phyloP scores from a whole-genome alignment of 92 coral and sea anemone genomes.

The Blastomussa wellsi region DNA sequence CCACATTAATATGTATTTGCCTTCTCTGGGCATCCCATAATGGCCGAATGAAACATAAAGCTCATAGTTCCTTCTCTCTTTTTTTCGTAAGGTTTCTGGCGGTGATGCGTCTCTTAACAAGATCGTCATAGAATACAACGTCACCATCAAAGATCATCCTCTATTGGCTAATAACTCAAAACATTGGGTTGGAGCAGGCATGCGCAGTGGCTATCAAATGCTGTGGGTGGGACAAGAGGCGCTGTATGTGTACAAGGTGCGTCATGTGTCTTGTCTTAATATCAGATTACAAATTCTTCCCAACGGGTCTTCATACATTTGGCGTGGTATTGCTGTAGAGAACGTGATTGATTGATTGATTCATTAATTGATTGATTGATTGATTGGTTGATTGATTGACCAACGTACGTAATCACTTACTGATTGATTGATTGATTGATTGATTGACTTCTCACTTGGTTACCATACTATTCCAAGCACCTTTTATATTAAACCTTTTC shows the following conservation, averaged over 20 bases:
- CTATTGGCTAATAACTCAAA: constrained; percentile 73
- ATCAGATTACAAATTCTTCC: not conserved
- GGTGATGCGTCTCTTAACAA: constrained; percentile 43
- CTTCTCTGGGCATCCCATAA: too few relatives aligned
- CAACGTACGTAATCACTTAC: too few relatives aligned
- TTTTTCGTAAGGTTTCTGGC: constrained; percentile 54
- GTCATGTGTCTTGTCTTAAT: not conserved
- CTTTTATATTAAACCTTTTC: not conserved
- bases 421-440: too few relatives aligned
- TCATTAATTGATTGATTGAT: too few relatives aligned
- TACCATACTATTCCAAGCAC: too few relatives aligned
- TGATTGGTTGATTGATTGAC: too few relatives aligned
- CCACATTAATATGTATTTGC: too few relatives aligned
- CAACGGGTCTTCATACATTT: not conserved
- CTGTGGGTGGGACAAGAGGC: constrained; percentile 97
- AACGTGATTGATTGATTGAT: not conserved
- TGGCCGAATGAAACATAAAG: too few relatives aligned
- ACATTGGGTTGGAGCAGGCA: constrained; percentile 96
- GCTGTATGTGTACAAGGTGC: constrained; percentile 76
- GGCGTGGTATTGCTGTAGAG: not conserved
- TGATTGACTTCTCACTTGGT: too few relatives aligned
- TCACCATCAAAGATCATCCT: constrained; percentile 79
- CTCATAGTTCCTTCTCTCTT: not conserved
- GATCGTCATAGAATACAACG: constrained; percentile 71
- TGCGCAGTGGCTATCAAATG: constrained; percentile 94